phyloP scores from a whole-genome alignment of 2,113 vertebrate species.

The Actenoides hombroni region DNA sequence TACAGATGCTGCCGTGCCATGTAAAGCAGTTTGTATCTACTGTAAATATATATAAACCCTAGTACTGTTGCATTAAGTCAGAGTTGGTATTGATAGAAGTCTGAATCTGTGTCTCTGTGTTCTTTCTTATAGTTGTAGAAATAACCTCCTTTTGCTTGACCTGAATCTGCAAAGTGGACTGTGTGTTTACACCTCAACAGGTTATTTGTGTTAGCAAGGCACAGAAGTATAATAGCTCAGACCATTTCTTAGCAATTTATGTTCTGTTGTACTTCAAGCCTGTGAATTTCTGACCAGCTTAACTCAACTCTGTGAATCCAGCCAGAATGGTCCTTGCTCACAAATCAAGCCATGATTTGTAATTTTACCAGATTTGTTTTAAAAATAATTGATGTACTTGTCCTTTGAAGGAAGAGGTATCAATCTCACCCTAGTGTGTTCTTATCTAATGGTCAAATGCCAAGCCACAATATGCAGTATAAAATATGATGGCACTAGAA shows the following conservation, averaged over 20 bases:
- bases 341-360: neutral
- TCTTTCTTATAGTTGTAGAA: neutral
- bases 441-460: neutral
- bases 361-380: neutral
- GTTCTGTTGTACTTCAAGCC: neutral
- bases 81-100: fast-evolving
- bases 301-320: neutral
- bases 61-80: neutral
- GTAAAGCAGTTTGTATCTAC: neutral
- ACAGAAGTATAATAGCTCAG: neutral
- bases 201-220: neutral
- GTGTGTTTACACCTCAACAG: fast-evolving
- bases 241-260: neutral
- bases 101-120: neutral
- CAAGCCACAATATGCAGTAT: neutral
- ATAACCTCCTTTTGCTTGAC: neutral
- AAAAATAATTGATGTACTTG: neutral
- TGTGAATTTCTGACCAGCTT: neutral
- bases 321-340: neutral
- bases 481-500: neutral
- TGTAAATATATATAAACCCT: neutral
- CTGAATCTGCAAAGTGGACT: neutral
- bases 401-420: neutral
- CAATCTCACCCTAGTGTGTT: neutral
- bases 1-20: neutral